Evolutionary conservation across 2,888 invertebrate genomes (phyloP).

Genomic region (Troides oblongomaculatus): DNA sequence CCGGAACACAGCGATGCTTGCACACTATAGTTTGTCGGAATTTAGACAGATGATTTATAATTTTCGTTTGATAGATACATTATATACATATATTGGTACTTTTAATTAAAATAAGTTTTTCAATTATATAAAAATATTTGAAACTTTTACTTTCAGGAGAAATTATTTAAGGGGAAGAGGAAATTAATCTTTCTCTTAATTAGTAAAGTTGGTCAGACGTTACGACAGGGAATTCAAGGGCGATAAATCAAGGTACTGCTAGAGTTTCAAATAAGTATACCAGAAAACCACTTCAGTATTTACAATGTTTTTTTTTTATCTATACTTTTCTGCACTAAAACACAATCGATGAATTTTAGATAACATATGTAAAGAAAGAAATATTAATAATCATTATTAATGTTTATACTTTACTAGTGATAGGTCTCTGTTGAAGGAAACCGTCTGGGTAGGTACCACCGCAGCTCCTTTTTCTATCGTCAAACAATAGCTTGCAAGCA

Average conservation of each 20-base stretch:
- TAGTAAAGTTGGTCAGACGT: constrained; percentile 71
- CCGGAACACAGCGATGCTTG: too few relatives aligned
- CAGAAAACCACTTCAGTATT: constrained; percentile 52
- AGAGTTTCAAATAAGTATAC: constrained; percentile 51
- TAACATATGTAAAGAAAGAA: neutral
- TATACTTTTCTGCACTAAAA: neutral
- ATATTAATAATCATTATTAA: neutral
- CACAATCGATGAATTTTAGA: neutral
- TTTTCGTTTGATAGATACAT: neutral
- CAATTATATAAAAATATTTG: constrained; percentile 23
- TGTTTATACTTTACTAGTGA: too few relatives aligned
- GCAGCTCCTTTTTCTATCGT: too few relatives aligned
- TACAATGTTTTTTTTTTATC: constrained; percentile 32
- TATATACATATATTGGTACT: neutral
- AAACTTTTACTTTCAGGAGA: constrained; percentile 56
- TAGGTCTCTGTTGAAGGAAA: too few relatives aligned
- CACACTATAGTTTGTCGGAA: too few relatives aligned
- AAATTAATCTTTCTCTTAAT: constrained; percentile 78
- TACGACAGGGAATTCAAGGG: constrained; percentile 64
- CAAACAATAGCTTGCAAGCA: too few relatives aligned
- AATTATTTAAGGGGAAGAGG: constrained; percentile 74
- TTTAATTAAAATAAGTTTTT: constrained; percentile 34
- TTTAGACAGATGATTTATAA: too few relatives aligned
- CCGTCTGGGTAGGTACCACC: too few relatives aligned
- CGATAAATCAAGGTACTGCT: constrained; percentile 75